Evolutionary conservation across 1,140 invertebrate species (phyloP).

Genomic region (Hesperophylax magnus): DNA sequence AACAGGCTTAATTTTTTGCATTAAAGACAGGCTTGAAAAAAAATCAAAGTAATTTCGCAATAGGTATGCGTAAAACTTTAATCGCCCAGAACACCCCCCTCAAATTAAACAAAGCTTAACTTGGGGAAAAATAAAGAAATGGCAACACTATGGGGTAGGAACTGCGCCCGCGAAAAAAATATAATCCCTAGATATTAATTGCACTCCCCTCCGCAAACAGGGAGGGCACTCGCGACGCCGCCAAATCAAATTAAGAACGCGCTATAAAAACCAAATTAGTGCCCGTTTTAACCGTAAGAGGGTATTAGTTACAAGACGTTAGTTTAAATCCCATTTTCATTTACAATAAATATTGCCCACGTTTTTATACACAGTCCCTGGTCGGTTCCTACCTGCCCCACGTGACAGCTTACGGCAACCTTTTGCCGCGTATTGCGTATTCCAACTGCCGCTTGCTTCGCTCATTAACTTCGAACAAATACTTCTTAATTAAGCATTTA

Average conservation of each 20-base stretch:
- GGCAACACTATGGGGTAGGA: slow-evolving; percentile 44
- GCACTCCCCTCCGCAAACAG: slow-evolving; percentile 63
- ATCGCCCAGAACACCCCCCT: slow-evolving; percentile 72
- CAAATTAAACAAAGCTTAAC: slow-evolving; percentile 73
- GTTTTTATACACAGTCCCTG: slow-evolving; percentile 50
- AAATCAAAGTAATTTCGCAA: slow-evolving; percentile 73
- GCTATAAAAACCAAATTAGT: slow-evolving; percentile 74
- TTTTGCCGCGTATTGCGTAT: slow-evolving; percentile 7
- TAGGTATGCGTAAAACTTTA: slow-evolving; percentile 74
- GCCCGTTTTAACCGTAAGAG: slow-evolving; percentile 71
- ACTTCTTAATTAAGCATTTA: background rate
- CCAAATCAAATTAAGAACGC: slow-evolving; percentile 72
- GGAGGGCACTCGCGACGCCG: slow-evolving; percentile 64
- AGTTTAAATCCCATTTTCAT: slow-evolving; percentile 73
- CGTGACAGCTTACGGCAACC: slow-evolving; percentile 36
- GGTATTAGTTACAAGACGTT: slow-evolving; percentile 72
- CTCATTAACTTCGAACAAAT: no score
- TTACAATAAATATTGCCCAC: slow-evolving; percentile 71
- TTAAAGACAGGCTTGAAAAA: slow-evolving; percentile 60
- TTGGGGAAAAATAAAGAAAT: slow-evolving; percentile 57
- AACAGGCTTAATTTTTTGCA: slow-evolving; percentile 51
- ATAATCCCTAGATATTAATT: slow-evolving; percentile 72
- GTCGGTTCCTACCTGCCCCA: slow-evolving; percentile 41
- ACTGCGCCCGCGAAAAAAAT: slow-evolving; percentile 66
- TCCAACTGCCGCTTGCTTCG: no score